These are phyloP conservation scores for Labrus mixtus DNA, from an alignment of 2,113 vertebrate species.

Conservation along the genomic window DNA sequence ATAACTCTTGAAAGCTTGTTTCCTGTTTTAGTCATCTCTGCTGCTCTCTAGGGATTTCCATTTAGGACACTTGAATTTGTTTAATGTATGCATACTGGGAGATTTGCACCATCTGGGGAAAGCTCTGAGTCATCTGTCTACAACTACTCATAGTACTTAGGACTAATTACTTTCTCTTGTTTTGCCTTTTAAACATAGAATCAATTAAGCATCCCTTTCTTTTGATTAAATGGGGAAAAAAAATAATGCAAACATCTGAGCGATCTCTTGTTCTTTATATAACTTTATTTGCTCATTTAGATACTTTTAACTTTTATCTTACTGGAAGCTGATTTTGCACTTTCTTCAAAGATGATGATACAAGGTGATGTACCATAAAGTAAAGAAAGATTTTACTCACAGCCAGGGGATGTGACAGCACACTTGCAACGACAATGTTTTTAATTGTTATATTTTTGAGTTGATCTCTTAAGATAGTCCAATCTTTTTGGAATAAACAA, in stretches of 20 bases:
- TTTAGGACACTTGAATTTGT: constrained; percentile 44
- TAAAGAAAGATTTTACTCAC: not conserved
- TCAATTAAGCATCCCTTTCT: not conserved
- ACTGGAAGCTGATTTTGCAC: not conserved
- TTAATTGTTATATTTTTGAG: not conserved
- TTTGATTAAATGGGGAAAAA: not conserved
- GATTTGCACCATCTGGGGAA: constrained; percentile 33
- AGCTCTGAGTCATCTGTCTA: constrained; percentile 53
- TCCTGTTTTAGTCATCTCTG: constrained; percentile 53
- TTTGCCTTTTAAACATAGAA: constrained; percentile 5
- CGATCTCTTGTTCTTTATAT: not conserved
- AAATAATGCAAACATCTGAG: not conserved
- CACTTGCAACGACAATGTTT: not conserved
- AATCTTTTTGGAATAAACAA: not conserved
- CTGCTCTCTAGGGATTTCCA: constrained; percentile 47
- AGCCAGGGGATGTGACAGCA: not conserved
- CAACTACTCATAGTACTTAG: constrained; percentile 36
- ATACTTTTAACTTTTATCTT: too few relatives aligned
- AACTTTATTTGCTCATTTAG: not conserved
- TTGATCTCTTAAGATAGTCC: not conserved
- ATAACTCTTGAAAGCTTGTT: constrained; percentile 34
- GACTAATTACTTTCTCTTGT: constrained; percentile 25
- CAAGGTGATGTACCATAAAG: not conserved
- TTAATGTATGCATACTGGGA: constrained; percentile 34
- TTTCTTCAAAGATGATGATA: not conserved